Percentiles rank a stretch among this genome's conserved stretches.
Evolutionary conservation across 2,888 invertebrate species (phyloP).

Genomic region (Schizaphis graminum): DNA sequence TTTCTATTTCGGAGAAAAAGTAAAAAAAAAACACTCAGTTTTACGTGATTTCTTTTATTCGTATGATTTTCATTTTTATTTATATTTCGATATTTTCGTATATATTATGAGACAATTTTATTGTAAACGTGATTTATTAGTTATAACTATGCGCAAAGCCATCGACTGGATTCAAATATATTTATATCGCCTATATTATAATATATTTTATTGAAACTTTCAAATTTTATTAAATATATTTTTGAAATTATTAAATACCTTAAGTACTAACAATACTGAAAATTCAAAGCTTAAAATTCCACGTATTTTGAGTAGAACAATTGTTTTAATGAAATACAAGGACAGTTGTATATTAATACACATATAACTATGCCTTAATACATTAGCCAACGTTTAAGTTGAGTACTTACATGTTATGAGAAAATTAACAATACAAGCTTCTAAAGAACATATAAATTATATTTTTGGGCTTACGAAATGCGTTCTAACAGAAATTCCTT

Average conservation of each 20-base stretch:
- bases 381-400: background rate
- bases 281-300: background rate
- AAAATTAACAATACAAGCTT: background rate
- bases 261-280: background rate
- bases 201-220: background rate
- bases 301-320: background rate
- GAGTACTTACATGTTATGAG: background rate
- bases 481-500: background rate
- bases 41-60: background rate
- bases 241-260: background rate
- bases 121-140: background rate
- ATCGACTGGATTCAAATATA: background rate
- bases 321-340: background rate
- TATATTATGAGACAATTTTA: background rate
- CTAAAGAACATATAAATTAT: background rate
- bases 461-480: background rate
- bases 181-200: background rate
- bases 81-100: slow-evolving; percentile 11
- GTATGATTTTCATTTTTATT: slow-evolving; percentile 20
- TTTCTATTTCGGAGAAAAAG: slow-evolving; percentile 7
- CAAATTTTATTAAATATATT: too few species aligned
- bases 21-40: background rate
- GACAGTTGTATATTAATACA: background rate
- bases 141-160: background rate
- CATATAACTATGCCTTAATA: background rate